Base-by-base conservation (phyloP, 2,888 invertebrate genomes). In the Sphaerophoria taeniata region DNA sequence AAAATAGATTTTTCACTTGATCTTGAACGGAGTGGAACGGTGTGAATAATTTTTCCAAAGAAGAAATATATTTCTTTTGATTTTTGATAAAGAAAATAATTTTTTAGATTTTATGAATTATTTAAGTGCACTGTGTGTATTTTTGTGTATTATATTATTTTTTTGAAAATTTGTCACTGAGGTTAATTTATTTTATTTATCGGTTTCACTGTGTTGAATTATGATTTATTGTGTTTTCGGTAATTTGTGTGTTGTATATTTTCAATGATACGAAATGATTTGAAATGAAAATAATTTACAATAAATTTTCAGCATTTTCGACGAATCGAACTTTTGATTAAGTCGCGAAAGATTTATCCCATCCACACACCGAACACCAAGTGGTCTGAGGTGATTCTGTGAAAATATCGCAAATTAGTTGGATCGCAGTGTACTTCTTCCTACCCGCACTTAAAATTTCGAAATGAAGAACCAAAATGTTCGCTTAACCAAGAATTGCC, bases 1-100 rank as follows among this genome's bases (percentile, higher is more conserved):
- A 70, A 81, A 85, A 85, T 85, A 85, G 81, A 80, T 77, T 77
- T 24, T 85, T 77, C 85, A 85, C 85, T 85, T 85, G 85, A 85
- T 85, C 85, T 85, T 85, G 85, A 85, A 85, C 77, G 65, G 49
- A 79, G 49, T 78, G 61, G 53, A 87, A 43, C 45, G 75, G 67
- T 47, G 74, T 61, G 82, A 75, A 82, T 60, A 75, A 75, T 78
- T 67, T 39, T 86, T 24, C 24, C 24, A 24, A 24, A 75, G 74
- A 78, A 69, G 70, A 77, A 70, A 39, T 49, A 58, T 31, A n/a
- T 36, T 65, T 34, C 4, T 0, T 34, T 49, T 16, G 33, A 58
- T 76, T 43, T 43, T 43, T 55, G 53, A 81, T 69, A 69, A 69
- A 55, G 43, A 58, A 63, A 58, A 63, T 31, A 51, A 45, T 70